Base-by-base conservation (phyloP, 2,797 vertebrate species). In the Pangasius djambal region DNA sequence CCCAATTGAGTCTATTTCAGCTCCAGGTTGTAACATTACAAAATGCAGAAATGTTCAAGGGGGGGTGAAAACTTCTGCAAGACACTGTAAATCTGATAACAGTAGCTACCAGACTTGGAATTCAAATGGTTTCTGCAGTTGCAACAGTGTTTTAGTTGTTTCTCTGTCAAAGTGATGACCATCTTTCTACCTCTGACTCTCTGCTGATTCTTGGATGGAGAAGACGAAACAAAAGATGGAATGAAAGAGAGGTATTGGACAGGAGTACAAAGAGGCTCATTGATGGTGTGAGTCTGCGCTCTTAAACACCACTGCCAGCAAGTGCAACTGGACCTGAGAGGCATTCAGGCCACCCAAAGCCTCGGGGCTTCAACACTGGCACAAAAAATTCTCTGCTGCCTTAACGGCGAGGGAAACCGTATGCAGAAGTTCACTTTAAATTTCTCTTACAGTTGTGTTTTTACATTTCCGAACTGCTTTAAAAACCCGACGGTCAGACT, bases 231-330 rank as follows among this genome's bases (percentile, higher is more conserved):
- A 86, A 88, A 90, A 85, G 72, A 87, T 1, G 25, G 44, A 83
- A 63, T 77, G 86, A 87, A 87, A 69, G 86, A 77, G 31, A 82
- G 7, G 61, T 48, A 89, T 88, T 89, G 88, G 89, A 85, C 67
- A 81, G 70, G 52, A 52, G 57, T 74, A 92, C 90, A 93, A 92
- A 89, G 90, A 57, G 44, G 31, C 86, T 91, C 86, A 90, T 93
- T 94, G 89, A 93, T 57, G 50, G 59, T 70, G 65, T 25, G 78
- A 65, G 16, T 37, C 69, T 85, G 69, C n/a, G 1, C 86, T 70
- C 59, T 44, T 78, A 70, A 75, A 82, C 61, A 37, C 61, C 69
- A 20, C 67, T 78, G 91, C 88, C 90, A 93, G 85, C 67, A 34
- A 72, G 67, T 92, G 91, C 88, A 88, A 91, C 86, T 88, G 87